Evolutionary conservation across 2,797 vertebrate genomes (phyloP).

Genomic region (Enteromius afrohamiltoni): DNA sequence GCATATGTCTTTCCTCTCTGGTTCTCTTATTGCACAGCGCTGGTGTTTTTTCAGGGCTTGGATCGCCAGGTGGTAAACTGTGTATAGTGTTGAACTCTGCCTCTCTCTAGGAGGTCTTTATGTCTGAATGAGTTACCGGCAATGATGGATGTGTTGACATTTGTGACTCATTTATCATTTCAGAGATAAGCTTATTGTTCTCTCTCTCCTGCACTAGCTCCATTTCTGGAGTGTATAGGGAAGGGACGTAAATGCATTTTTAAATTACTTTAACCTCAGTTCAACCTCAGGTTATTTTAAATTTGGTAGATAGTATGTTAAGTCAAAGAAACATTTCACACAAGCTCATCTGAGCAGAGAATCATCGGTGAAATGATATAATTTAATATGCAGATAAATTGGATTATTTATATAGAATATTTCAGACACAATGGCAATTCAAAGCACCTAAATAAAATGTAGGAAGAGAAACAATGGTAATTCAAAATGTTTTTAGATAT

Average conservation of each 20-base stretch:
- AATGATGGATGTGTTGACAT: conserved; percentile 36
- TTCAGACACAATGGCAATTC: neutral
- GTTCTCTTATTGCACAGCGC: neutral
- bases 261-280: conserved; percentile 3
- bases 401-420: neutral
- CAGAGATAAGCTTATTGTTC: conserved; percentile 53
- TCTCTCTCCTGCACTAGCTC: neutral
- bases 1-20: conserved; percentile 9
- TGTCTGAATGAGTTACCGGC: conserved; percentile 30
- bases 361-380: neutral
- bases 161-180: conserved; percentile 38
- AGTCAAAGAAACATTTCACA: neutral
- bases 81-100: conserved; percentile 24
- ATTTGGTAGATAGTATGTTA: neutral
- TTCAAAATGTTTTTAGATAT: neutral
- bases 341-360: neutral
- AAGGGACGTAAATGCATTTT: neutral
- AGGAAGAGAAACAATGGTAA: neutral
- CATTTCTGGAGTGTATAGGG: neutral
- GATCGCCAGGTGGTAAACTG: conserved; percentile 30
- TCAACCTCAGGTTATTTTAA: neutral
- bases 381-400: neutral
- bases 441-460: neutral
- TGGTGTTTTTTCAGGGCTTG: neutral
- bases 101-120: conserved; percentile 8